phyloP scores from a whole-genome alignment of 1,140 invertebrate genomes.

The Belonocnema kinseyi region DNA sequence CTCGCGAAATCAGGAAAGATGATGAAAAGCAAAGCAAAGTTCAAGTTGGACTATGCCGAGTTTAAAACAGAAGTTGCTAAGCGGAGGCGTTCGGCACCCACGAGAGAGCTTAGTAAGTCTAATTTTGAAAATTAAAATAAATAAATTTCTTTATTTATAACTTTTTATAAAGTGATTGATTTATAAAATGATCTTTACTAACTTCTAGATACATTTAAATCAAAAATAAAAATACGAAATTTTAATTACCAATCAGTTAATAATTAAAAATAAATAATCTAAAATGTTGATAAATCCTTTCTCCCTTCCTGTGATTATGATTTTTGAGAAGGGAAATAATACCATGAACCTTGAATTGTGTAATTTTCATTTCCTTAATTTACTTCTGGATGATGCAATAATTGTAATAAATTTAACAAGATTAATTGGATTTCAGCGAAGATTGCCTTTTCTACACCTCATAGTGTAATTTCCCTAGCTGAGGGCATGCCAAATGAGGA shows the following conservation, averaged over 20 bases:
- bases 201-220: no score
- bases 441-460: conserved; percentile 80
- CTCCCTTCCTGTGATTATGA: not conserved
- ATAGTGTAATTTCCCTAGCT: conserved; percentile 83
- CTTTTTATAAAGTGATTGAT: no score
- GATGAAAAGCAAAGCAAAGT: conserved; percentile 46
- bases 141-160: no score
- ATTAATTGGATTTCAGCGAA: conserved; percentile 77
- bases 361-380: not conserved
- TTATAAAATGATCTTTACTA: no score
- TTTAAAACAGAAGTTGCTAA: conserved; percentile 69
- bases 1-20: conserved; percentile 26
- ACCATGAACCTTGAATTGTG: not conserved
- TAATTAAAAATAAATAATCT: no score
- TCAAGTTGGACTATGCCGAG: conserved; percentile 65
- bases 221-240: no score
- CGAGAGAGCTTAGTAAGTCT: conserved; percentile 71
- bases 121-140: not conserved
- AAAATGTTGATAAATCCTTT: not conserved
- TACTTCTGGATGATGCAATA: not conserved
- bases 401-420: not conserved
- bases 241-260: no score
- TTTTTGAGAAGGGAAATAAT: not conserved
- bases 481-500: conserved; percentile 87
- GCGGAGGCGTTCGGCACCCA: conserved; percentile 61